A percentile compares a stretch with the other conserved stretches of the same genome.
These are phyloP conservation scores for Telmatochromis brachygnathus DNA, from an alignment of 2,113 vertebrate genomes.

Conservation along the genomic window DNA sequence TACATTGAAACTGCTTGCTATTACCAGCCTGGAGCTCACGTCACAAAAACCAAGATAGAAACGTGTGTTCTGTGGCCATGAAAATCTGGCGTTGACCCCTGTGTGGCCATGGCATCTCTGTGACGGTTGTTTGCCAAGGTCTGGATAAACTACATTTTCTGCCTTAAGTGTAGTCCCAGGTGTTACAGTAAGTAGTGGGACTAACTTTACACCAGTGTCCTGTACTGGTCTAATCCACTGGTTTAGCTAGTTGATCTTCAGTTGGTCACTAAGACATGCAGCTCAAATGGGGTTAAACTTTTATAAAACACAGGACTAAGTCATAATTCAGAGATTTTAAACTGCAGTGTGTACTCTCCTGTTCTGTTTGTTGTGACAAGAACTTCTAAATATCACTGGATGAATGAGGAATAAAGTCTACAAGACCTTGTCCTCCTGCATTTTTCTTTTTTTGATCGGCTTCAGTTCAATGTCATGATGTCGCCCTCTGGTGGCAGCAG, in stretches of 20 bases:
- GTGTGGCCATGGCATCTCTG: not conserved
- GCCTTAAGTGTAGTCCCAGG: not conserved
- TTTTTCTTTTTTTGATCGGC: not conserved
- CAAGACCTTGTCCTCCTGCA: not conserved
- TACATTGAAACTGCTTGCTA: not conserved
- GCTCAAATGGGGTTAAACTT: not conserved
- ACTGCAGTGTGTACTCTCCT: slow-evolving; percentile 4
- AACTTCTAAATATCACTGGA: slow-evolving; percentile 36
- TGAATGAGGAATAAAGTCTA: slow-evolving; percentile 60
- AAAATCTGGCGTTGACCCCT: not conserved
- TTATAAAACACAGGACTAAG: not conserved
- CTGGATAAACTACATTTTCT: not conserved
- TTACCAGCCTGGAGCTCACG: not conserved
- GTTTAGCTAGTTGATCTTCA: not conserved
- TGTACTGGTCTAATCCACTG: not conserved
- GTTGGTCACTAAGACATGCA: not conserved
- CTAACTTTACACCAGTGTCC: not conserved
- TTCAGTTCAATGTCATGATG: no score
- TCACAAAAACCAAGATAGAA: not conserved
- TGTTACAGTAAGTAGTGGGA: not conserved
- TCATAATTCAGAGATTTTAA: not conserved
- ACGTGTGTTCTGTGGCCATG: not conserved
- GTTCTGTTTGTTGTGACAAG: slow-evolving; percentile 47
- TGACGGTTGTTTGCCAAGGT: not conserved
- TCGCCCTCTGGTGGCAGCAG: not conserved